Evolutionary conservation across 2,888 invertebrate genomes (phyloP).

Genomic region (Gari tellinella): DNA sequence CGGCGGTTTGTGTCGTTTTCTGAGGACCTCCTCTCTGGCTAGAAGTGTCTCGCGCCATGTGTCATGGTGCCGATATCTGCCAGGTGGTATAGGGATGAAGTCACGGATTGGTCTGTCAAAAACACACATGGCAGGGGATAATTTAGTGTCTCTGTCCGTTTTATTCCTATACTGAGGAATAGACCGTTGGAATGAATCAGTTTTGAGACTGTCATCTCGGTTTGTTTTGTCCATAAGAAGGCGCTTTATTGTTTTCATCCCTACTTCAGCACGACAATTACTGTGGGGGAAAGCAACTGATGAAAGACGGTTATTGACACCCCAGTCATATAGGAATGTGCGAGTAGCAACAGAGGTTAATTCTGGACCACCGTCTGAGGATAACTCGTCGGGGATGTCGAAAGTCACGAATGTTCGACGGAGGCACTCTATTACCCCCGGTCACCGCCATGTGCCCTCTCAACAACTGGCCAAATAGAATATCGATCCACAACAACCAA

Average conservation of each 20-base stretch:
- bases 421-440: conserved; percentile 39
- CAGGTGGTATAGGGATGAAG: too few relatives aligned
- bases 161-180: neutral
- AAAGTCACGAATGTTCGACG: conserved; percentile 63
- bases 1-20: conserved; percentile 64
- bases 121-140: too few relatives aligned
- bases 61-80: too few relatives aligned
- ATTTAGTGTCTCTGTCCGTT: too few relatives aligned
- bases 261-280: too few relatives aligned
- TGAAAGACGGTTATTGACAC: conserved; percentile 66
- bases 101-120: too few relatives aligned
- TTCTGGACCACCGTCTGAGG: too few relatives aligned
- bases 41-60: too few relatives aligned
- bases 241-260: too few relatives aligned
- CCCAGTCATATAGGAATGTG: conserved; percentile 65
- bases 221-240: conserved; percentile 1
- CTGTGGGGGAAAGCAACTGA: too few relatives aligned
- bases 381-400: conserved; percentile 68
- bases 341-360: conserved; percentile 55
- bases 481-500: too few relatives aligned
- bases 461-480: conserved; percentile 32
- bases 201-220: neutral
- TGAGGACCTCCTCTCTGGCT: too few relatives aligned
- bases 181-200: neutral
- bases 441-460: conserved; percentile 36